Conservation (phyloP, 1,140 invertebrate species). For the Bombus huntii region DNA sequence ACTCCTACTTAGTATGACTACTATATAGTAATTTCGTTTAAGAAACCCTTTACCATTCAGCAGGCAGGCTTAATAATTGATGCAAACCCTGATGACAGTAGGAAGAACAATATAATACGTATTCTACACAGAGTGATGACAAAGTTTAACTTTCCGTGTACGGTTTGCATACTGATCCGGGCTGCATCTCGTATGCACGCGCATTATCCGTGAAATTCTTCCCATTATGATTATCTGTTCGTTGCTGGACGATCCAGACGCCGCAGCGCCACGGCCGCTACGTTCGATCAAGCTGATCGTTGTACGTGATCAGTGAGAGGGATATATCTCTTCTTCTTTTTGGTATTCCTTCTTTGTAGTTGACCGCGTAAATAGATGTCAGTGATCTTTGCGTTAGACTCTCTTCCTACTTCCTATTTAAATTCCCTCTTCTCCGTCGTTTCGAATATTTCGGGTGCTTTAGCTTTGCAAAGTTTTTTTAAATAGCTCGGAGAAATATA, state of each 20-base stretch:
- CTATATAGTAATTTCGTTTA: background rate
- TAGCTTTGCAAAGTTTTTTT: no score
- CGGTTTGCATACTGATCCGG: constrained; percentile 58
- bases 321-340: constrained; percentile 43
- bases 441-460: no score
- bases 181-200: constrained; percentile 44
- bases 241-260: constrained; percentile 49
- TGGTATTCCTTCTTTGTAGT: constrained; percentile 54
- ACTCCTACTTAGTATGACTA: background rate
- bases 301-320: constrained; percentile 63
- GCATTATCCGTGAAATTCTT: constrained; percentile 66
- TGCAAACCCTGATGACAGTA: constrained; percentile 29
- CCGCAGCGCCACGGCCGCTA: constrained; percentile 38
- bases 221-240: constrained; percentile 67
- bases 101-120: constrained; percentile 44
- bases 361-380: constrained; percentile 57
- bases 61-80: constrained; percentile 26
- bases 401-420: constrained; percentile 22
- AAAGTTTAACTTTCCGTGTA: constrained; percentile 46
- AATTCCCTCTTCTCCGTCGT: background rate
- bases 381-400: constrained; percentile 23
- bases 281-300: constrained; percentile 61
- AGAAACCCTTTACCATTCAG: background rate
- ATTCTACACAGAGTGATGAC: constrained; percentile 43
- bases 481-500: no score